Conservation (phyloP, 2,888 invertebrate genomes). For the Lithodes maja region DNA sequence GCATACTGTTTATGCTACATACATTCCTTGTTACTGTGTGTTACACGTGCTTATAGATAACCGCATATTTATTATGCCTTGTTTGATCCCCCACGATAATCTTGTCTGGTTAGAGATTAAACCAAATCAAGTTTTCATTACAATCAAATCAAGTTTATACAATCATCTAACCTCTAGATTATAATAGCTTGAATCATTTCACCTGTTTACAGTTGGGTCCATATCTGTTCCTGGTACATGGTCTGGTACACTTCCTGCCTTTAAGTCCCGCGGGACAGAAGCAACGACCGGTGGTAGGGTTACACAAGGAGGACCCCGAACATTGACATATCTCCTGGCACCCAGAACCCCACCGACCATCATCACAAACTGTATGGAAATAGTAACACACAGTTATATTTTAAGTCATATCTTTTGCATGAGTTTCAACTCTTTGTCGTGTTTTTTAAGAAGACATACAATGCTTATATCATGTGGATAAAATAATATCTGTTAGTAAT, state of each 20-base stretch:
- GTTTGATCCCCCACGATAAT: no score
- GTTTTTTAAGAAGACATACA: not conserved
- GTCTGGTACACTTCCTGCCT: conserved; percentile 51
- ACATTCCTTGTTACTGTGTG: no score
- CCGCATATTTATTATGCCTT: no score
- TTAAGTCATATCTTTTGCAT: no score
- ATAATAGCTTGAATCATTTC: not conserved
- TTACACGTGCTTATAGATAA: no score
- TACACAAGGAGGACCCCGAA: conserved; percentile 44
- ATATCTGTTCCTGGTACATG: conserved; percentile 38
- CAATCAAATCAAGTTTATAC: no score
- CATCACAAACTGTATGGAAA: conserved; percentile 27
- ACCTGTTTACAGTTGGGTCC: conserved; percentile 59
- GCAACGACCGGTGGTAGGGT: conserved; percentile 50
- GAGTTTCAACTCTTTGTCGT: no score
- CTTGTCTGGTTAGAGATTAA: no score
- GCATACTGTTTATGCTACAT: no score
- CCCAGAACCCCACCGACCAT: conserved; percentile 38
- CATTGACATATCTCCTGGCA: conserved; percentile 45
- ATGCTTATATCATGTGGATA: not conserved
- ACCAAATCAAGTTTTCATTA: no score
- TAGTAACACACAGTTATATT: no score
- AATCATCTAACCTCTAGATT: not conserved
- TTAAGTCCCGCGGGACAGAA: conserved; percentile 58
- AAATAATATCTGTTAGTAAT: no score